Base-by-base conservation (phyloP, 1,140 invertebrate genomes). In the Phthorimaea operculella region DNA sequence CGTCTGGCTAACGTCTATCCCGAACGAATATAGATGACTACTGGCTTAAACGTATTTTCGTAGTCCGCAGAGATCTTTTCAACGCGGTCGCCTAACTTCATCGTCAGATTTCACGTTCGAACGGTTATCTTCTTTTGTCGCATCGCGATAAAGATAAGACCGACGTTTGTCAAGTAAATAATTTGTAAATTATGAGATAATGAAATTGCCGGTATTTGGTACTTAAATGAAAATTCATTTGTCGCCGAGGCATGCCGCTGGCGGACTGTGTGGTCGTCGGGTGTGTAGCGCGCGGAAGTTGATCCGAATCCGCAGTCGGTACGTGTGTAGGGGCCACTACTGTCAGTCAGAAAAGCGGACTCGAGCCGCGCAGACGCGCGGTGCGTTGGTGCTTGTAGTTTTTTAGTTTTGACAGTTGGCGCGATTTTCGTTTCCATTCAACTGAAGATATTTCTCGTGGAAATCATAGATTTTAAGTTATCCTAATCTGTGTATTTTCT, bases 391-490 rank as follows among this genome's bases (percentile, higher is more conserved):
- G 81, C 81, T 84, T 78, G 79, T 82, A 82, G 79, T 78, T 80
- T 83, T 82, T 84, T 84, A 79, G 75, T 78, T 59, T 84, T 84
- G 79, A 84, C 79, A 84, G 77, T 84, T 84, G 79, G 78, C 81
- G 80, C 76, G 80, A 75, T 82, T 81, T 83, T 79, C 71, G 74
- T 80, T 83, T 79, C 67, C 54, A 66, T 77, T 75, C 62, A 76
- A 72, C 68, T 74, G 28, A 28, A 68, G 64, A 66, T 76, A 73
- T 76, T 69, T 79, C 60, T 72, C 68, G 75, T 80, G 76, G 63
- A 79, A 81, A 78, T 68, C 76, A 84, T 82, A 80, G 77, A 79
- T 81, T 83, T 76, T 78, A 79, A 72, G 72, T 74, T 79, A 75
- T 75, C 79, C 76, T 79, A 80, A 81, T 82, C 81, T 79, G 76